Evolutionary conservation across 1,140 invertebrate genomes (phyloP), one percentile per base, ranked within the genome.

Genomic region (Helicoverpa zea): DNA sequence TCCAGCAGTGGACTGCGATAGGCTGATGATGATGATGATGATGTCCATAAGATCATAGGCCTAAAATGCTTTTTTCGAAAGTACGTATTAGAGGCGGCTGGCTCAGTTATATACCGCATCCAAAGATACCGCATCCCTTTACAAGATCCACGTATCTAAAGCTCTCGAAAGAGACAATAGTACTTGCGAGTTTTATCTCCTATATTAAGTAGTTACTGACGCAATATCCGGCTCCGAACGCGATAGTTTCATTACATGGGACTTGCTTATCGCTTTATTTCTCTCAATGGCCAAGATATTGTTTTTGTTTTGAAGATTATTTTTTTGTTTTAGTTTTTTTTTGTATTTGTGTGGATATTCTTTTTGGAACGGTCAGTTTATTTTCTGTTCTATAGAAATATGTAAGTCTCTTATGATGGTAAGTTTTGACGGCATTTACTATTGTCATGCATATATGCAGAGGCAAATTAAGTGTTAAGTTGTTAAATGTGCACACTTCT

Each of bases 161-260:
- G 66, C 49, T 54, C 18, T 70, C 66, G 30, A 35, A 59, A 68
- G 64, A 79, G 72, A 81, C 73, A 76, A 81, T 75, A 76, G 70
- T 43, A 52, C 4, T 74, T 63, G 23, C 76, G 49, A 78, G 68
- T 63, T 75, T 81, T 81, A 81, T 81, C 80, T 78, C n/a, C 70
- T 70, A 72, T 81, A 81, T 81, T 81, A 81, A 81, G 80, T 68
- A 81, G 13, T 81, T 49, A 75, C 63, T 77, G 75, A 70, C 56
- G 66, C 74, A 78, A 81, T 81, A 78, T 81, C 80, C 80, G 74
- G 74, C 64, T 81, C 35, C 14, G 52, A 72, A 61, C 61, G 13
- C 76, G 18, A 74, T 75, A 82, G 49, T 82, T 82, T 82, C 70
- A 79, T 82, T 82, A 79, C 63, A 66, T 74, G 61, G 72, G 73